phyloP scores from a whole-genome alignment of 2,888 invertebrate species.

The Aporophyla nigra region DNA sequence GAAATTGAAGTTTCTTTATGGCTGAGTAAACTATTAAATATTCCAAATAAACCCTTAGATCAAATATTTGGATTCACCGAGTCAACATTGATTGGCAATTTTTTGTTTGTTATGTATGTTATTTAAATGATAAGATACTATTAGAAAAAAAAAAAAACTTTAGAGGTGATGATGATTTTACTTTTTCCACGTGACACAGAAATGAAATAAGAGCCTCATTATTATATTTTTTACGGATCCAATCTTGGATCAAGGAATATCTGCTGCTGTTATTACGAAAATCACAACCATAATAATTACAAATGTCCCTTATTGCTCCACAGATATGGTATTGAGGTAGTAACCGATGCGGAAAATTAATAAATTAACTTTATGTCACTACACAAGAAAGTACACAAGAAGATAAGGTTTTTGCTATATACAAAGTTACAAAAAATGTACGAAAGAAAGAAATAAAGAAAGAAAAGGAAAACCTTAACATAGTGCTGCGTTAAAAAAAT shows the following conservation, averaged over 20 bases:
- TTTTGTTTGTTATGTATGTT: too few species aligned
- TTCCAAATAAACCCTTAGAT: constrained; percentile 35
- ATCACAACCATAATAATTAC: constrained; percentile 19
- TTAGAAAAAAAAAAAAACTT: too few species aligned
- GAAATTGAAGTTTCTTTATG: constrained; percentile 46
- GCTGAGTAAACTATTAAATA: constrained; percentile 41
- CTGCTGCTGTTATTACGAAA: background rate
- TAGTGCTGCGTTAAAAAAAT: too few species aligned
- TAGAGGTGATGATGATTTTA: too few species aligned
- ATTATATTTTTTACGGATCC: background rate
- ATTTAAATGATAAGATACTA: too few species aligned
- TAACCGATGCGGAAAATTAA: constrained; percentile 50
- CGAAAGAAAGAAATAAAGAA: background rate
- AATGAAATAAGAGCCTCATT: background rate
- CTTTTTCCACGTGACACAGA: background rate
- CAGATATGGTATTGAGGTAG: constrained; percentile 26
- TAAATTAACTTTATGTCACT: constrained; percentile 39
- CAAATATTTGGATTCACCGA: constrained; percentile 30
- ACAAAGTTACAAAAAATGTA: background rate
- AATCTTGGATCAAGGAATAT: background rate
- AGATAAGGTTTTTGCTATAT: background rate
- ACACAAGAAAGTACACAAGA: constrained; percentile 6
- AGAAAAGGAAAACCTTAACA: too few species aligned
- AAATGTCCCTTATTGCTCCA: constrained; percentile 20
- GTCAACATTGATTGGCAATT: constrained; percentile 8